Base-by-base conservation (phyloP, 2,797 vertebrate genomes). In the Falco berigora region DNA sequence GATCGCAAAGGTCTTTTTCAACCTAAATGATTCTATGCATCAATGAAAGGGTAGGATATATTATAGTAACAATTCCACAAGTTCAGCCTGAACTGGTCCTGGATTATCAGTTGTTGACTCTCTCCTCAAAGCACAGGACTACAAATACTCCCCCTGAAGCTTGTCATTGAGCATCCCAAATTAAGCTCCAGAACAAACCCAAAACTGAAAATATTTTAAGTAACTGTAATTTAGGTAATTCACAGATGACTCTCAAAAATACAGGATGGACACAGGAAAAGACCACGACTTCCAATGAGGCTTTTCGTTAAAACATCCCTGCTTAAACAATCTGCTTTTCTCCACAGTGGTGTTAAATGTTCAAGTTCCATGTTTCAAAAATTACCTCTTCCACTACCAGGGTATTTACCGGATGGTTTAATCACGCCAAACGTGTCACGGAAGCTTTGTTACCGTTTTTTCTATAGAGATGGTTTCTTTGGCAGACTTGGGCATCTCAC, bases 261-360 rank as follows among this genome's bases (percentile, higher is more conserved):
- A 68, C 32, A 27, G 47, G 68, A 69, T 2, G 23, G 92, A 90
- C 1, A 5, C 6, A 58, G 6, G 44, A 68, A 73, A 90, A 90
- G 49, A 46, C 46, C 0, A 1, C 0, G 20, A 72, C 58, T 73
- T 68, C 56, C 81, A 42, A 16, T 0, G 5, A 73, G 77, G 38
- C n/a, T 82, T 46, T 69, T 69, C 40, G 24, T 73, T 68, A 75
- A 68, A 81, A 62, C 27, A 83, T 17, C 62, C 66, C 27, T 14
- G 23, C 66, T 63, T 52, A 20, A 83, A 85, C 52, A 58, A 67
- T 20, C 46, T 61, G 34, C 12, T 64, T 66, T 58, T 72, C 24
- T 69, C 38, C 18, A 18, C 38, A n/a, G 25, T 16, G 24, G 8
- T 81, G 23, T n/a, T 36, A 61, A 64, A 69, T 16, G 12, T 17